Evolutionary conservation across 1,140 invertebrate genomes (phyloP).

Genomic region (Ectropis grisescens): DNA sequence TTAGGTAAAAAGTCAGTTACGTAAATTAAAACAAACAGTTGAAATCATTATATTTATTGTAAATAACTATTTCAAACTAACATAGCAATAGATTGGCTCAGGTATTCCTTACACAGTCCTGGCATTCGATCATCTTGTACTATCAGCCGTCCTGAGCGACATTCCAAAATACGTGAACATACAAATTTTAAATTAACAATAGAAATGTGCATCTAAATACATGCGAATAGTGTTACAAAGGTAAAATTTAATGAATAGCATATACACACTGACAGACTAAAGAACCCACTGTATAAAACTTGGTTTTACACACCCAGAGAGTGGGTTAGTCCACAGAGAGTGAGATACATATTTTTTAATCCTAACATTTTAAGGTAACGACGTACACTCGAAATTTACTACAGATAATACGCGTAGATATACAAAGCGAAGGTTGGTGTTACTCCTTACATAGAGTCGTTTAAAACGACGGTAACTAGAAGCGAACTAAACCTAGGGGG

Average conservation of each 20-base stretch:
- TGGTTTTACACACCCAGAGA: constrained; percentile 11
- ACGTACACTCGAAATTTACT: constrained; percentile 14
- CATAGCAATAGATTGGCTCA: constrained; percentile 50
- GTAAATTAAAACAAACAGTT: constrained; percentile 15
- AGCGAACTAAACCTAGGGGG: constrained; percentile 23
- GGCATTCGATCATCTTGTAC: constrained; percentile 26
- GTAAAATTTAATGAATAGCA: constrained; percentile 2
- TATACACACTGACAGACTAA: too few relatives aligned
- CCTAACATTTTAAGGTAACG: constrained; percentile 19
- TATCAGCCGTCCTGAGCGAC: constrained; percentile 32
- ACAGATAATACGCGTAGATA: constrained; percentile 22
- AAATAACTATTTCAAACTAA: constrained; percentile 53
- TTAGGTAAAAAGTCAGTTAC: neutral
- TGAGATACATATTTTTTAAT: constrained; percentile 11
- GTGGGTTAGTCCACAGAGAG: too few relatives aligned
- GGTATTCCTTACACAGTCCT: constrained; percentile 31
- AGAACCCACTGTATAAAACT: constrained; percentile 3
- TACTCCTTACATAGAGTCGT: constrained; percentile 50
- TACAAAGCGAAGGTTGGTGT: constrained; percentile 45
- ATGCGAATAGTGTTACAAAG: constrained; percentile 33
- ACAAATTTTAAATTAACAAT: constrained; percentile 38
- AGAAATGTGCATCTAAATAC: constrained; percentile 51
- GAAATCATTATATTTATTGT: constrained; percentile 42
- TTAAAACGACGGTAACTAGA: constrained; percentile 39
- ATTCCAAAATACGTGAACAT: constrained; percentile 45